Percentiles rank a stretch among this genome's conserved stretches.
Conservation (phyloP, 2,113 vertebrate genomes). For the Trinectes maculatus region DNA sequence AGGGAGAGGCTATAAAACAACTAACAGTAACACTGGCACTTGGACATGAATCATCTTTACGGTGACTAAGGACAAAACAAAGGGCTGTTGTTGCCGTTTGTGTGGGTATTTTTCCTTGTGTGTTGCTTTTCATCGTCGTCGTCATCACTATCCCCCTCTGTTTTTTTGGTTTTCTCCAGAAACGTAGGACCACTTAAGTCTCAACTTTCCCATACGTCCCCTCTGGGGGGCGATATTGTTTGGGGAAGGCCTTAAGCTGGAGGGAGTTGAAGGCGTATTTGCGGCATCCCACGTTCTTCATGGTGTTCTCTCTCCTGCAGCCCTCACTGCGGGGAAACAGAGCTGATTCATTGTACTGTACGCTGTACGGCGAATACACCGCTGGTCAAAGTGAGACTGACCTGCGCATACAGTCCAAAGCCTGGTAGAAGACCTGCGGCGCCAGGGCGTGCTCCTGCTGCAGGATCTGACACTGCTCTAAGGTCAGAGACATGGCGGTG, state of each 20-base stretch:
- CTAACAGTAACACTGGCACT: constrained; percentile 67
- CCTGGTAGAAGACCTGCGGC: constrained; percentile 97
- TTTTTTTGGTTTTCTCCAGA: constrained; percentile 33
- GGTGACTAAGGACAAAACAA: constrained; percentile 70
- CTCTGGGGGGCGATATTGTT: constrained; percentile 98
- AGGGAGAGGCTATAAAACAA: constrained; percentile 52
- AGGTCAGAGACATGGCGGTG: constrained; percentile 97
- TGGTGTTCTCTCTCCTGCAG: constrained; percentile 99
- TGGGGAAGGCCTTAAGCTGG: constrained; percentile 99
- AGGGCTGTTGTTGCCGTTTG: constrained; percentile 45
- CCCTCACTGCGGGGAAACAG: constrained; percentile 90
- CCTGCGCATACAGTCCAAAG: constrained; percentile 99
- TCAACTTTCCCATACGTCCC: constrained; percentile 98
- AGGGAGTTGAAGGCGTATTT: constrained; percentile 99
- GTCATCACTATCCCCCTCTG: constrained; percentile 11
- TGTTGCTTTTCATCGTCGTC: constrained; percentile 27
- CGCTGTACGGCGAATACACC: no score
- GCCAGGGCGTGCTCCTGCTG: constrained; percentile 97
- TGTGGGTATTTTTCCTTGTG: constrained; percentile 44
- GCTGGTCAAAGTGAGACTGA: no score
- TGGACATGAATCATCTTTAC: constrained; percentile 65
- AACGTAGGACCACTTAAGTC: constrained; percentile 87
- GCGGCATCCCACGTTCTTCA: constrained; percentile 99
- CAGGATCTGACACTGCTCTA: constrained; percentile 96
- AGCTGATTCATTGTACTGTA: constrained; percentile 81